Evolutionary conservation across 2,888 invertebrate species (phyloP).

Genomic region (Temnothorax rugatulus): DNA sequence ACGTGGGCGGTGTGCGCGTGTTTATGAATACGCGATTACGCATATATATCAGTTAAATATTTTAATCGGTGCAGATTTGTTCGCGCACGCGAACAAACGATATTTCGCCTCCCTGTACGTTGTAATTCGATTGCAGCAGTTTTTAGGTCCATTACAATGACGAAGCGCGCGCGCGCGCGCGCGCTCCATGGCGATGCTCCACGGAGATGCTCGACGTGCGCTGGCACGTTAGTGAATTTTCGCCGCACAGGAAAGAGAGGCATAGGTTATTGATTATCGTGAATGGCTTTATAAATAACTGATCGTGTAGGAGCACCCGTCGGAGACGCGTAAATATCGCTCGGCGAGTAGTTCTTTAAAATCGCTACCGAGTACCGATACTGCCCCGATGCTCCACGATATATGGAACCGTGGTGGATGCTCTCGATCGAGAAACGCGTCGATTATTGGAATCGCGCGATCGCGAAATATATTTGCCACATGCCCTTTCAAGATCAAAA

Average conservation of each 20-base stretch:
- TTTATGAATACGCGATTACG: neutral
- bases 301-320: constrained; percentile 80
- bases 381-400: neutral
- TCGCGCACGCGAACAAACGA: neutral
- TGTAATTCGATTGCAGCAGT: constrained; percentile 12
- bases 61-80: neutral
- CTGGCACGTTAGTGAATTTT: constrained; percentile 77
- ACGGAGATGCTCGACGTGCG: constrained; percentile 54
- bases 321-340: constrained; percentile 78
- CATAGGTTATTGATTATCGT: constrained; percentile 85
- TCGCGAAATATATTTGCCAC: neutral
- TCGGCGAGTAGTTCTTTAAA: constrained; percentile 62
- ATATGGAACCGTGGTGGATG: neutral
- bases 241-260: constrained; percentile 75
- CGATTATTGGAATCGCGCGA: neutral
- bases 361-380: constrained; percentile 43
- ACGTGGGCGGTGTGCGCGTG: neutral
- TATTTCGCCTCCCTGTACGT: neutral
- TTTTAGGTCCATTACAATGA: constrained; percentile 38
- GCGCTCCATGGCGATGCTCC: constrained; percentile 11
- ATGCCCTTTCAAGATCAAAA: neutral
- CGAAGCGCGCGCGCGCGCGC: neutral
- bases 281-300: constrained; percentile 85
- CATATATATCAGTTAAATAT: neutral
- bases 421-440: neutral